Evolutionary conservation across 2,797 vertebrate genomes (phyloP).

Genomic region (Propithecus deckenii): DNA sequence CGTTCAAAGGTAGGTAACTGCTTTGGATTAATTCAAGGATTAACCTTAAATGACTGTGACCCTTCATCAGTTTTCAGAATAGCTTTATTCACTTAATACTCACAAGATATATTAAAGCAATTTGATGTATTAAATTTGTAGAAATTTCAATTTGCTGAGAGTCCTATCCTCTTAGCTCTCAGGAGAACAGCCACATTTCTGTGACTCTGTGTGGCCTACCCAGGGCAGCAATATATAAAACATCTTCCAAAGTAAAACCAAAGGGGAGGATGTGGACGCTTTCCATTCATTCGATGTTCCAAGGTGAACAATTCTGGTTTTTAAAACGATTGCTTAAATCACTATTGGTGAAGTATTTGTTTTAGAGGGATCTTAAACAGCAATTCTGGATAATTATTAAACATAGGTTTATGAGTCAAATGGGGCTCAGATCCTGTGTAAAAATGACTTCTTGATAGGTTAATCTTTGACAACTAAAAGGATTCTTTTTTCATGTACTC

Average conservation of each 20-base stretch:
- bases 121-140: constrained; percentile 37
- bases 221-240: background rate
- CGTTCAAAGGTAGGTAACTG: constrained; percentile 31
- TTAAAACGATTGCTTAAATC: constrained; percentile 4
- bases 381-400: constrained; percentile 52
- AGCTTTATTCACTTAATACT: constrained; percentile 51
- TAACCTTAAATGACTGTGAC: constrained; percentile 27
- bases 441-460: constrained; percentile 60
- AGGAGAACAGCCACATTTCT: background rate
- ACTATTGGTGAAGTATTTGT: background rate
- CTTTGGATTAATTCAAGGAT: constrained; percentile 47
- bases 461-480: constrained; percentile 53
- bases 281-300: background rate
- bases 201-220: background rate
- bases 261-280: background rate
- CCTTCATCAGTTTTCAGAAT: constrained; percentile 50
- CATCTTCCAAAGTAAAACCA: background rate
- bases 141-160: background rate
- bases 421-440: constrained; percentile 24
- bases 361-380: background rate
- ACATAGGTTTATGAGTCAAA: background rate
- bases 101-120: constrained; percentile 19
- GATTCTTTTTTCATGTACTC: constrained; percentile 60
- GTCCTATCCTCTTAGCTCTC: background rate
- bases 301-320: background rate